phyloP scores from a whole-genome alignment of 1,140 invertebrate species.

The Lanistes nyassanus region DNA sequence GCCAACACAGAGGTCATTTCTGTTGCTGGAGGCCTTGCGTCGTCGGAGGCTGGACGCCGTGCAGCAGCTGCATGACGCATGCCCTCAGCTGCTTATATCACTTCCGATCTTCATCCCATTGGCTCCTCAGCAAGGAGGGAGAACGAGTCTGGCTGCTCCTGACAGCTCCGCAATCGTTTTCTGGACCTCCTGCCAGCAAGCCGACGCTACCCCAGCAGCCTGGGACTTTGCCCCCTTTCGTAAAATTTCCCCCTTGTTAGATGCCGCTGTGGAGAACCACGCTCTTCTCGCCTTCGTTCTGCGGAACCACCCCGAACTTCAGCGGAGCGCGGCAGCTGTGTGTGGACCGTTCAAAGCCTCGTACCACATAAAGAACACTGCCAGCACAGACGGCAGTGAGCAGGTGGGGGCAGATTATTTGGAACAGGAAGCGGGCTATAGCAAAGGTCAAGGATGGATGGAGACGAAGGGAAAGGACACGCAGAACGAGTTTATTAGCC shows the following conservation, averaged over 20 bases:
- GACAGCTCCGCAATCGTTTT: too few relatives aligned
- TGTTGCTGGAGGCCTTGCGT: slow-evolving; percentile 19
- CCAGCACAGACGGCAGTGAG: not conserved
- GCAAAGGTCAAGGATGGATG: not conserved
- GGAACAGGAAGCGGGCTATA: too few relatives aligned
- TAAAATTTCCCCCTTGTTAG: not conserved
- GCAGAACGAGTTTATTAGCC: not conserved
- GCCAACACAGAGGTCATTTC: not conserved
- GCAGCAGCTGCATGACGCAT: slow-evolving; percentile 11
- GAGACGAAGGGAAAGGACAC: not conserved
- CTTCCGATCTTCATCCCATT: slow-evolving; percentile 1
- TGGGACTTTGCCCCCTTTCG: not conserved
- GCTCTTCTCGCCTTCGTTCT: slow-evolving; percentile 12
- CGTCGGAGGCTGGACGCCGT: slow-evolving; percentile 20
- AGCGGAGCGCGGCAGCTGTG: not conserved
- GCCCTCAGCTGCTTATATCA: slow-evolving; percentile 6
- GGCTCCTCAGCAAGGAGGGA: too few relatives aligned
- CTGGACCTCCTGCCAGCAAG: too few relatives aligned
- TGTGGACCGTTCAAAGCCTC: too few relatives aligned
- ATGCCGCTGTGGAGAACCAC: slow-evolving; percentile 15
- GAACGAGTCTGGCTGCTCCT: too few relatives aligned
- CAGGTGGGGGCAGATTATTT: not conserved
- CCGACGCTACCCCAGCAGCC: not conserved
- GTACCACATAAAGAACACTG: too few relatives aligned
- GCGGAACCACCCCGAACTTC: slow-evolving; percentile 11